These are phyloP conservation scores for Ectropis crepuscularia DNA, from an alignment of 2,888 invertebrate species.

Conservation along the genomic window DNA sequence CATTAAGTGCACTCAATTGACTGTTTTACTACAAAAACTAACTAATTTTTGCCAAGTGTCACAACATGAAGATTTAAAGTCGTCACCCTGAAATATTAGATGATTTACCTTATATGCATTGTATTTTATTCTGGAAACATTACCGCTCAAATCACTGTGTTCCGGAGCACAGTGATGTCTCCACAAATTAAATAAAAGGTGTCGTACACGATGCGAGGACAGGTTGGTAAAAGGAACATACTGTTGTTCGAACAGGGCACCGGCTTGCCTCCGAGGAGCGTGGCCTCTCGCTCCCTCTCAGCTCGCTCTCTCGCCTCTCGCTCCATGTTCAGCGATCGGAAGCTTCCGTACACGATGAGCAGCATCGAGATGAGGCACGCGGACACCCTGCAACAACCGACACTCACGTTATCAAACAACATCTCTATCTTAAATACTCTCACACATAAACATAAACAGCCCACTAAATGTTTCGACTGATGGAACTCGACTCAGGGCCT, in stretches of 20 bases:
- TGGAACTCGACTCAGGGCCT: too few relatives aligned
- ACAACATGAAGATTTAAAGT: too few relatives aligned
- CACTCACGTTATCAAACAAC: neutral
- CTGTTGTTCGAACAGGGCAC: conserved; percentile 68
- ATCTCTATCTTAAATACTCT: neutral
- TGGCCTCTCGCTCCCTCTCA: conserved; percentile 89
- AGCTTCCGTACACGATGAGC: conserved; percentile 98
- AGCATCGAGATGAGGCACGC: conserved; percentile 99
- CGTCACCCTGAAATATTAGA: too few relatives aligned
- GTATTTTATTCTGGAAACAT: too few relatives aligned
- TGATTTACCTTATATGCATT: too few relatives aligned
- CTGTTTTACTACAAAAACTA: too few relatives aligned
- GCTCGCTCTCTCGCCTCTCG: conserved; percentile 95
- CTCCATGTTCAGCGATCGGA: conserved; percentile 98
- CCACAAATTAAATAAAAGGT: neutral
- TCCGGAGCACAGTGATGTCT: neutral
- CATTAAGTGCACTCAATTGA: too few relatives aligned
- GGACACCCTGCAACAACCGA: conserved; percentile 88
- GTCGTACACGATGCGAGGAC: neutral
- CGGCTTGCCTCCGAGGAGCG: conserved; percentile 83
- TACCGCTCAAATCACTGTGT: too few relatives aligned
- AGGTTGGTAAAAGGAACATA: conserved; percentile 46
- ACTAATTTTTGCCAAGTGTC: too few relatives aligned
- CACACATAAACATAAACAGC: too few relatives aligned
- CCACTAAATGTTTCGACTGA: too few relatives aligned